Base-by-base conservation (phyloP, 2,888 invertebrate species). In the Lamproptera curius region DNA sequence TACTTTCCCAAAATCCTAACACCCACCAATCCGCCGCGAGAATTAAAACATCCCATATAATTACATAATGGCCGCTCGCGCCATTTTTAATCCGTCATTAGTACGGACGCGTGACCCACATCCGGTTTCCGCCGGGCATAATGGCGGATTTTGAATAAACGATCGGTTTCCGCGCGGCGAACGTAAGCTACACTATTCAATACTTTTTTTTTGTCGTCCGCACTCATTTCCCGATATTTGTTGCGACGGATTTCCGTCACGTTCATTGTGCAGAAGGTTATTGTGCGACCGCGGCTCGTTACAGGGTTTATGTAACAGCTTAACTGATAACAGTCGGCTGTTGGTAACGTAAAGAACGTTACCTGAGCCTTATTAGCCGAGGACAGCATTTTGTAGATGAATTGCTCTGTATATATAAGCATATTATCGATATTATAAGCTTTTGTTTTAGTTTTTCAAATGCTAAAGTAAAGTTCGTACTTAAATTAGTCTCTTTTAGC, bases 91-190 rank as follows among this genome's bases (percentile, higher is more conserved):
- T 69, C 68, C 64, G 63, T 58, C 66, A 67, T 70, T 71, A 68
- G 62, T 65, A 61, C 61, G 62, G 67, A 63, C 69, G 70, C 63
- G 68, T 68, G 76, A 63, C 69, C 71, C 69, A 67, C 79, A 72
- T 78, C 78, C 80, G 76, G 73, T 70, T 73, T 79, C 78, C 80
- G 76, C 76, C 79, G 76, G 66, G 58, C 49, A 57, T 53, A 50
- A 57, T 70, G 72, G 67, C 73, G 64, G 67, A 61, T 68, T 67
- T 67, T 65, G 70, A 67, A 58, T 60, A 65, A 67, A 66, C 65
- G 65, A 63, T 61, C 64, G 59, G 63, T 65, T 69, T 73, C 73
- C 74, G 60, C 48, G 42, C n/a, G 50, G 48, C 26, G 43, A 48
- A 48, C 43, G 48, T 48, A 39, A 48, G 48, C 48, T 51, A 49